Conservation (phyloP, 2,888 invertebrate genomes). For the Colletes collaris region DNA sequence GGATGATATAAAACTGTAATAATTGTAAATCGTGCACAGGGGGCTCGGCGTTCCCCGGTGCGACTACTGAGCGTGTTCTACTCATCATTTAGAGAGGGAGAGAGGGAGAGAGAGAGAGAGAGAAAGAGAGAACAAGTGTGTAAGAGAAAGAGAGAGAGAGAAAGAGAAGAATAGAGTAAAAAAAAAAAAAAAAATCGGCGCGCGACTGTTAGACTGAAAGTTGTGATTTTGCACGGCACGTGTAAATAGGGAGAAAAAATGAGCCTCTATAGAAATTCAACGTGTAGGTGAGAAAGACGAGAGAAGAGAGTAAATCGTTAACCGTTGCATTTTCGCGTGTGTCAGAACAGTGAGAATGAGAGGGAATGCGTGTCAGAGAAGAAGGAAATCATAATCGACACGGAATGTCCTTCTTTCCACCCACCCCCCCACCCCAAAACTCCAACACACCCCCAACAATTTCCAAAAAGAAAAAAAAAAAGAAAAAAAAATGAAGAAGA, state of each 20-base stretch:
- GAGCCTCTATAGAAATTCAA: slow-evolving; percentile 51
- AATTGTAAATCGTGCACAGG: slow-evolving; percentile 70
- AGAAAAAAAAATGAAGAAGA: neutral
- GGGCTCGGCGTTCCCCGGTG: slow-evolving; percentile 51
- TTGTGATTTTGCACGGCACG: slow-evolving; percentile 72
- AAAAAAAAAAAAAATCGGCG: slow-evolving; percentile 54
- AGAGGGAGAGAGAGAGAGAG: slow-evolving; percentile 7
- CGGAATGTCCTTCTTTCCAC: slow-evolving; percentile 40
- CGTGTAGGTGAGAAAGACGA: slow-evolving; percentile 38
- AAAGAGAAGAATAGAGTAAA: slow-evolving; percentile 14
- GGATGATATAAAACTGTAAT: slow-evolving; percentile 69
- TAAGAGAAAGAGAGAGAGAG: neutral
- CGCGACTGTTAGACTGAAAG: slow-evolving; percentile 75
- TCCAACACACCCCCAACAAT: neutral
- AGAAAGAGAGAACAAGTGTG: neutral
- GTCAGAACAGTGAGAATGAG: slow-evolving; percentile 10
- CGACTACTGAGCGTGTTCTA: slow-evolving; percentile 72
- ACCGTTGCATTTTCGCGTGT: slow-evolving; percentile 65
- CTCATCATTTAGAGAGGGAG: slow-evolving; percentile 61
- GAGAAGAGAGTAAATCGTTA: slow-evolving; percentile 53
- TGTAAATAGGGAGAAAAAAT: slow-evolving; percentile 57
- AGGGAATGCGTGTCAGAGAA: slow-evolving; percentile 17
- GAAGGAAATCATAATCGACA: slow-evolving; percentile 43
- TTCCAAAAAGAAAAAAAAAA: slow-evolving; percentile 5
- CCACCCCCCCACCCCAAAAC: neutral